phyloP scores from a whole-genome alignment of 1,140 invertebrate genomes.

The Philaenus spumarius region DNA sequence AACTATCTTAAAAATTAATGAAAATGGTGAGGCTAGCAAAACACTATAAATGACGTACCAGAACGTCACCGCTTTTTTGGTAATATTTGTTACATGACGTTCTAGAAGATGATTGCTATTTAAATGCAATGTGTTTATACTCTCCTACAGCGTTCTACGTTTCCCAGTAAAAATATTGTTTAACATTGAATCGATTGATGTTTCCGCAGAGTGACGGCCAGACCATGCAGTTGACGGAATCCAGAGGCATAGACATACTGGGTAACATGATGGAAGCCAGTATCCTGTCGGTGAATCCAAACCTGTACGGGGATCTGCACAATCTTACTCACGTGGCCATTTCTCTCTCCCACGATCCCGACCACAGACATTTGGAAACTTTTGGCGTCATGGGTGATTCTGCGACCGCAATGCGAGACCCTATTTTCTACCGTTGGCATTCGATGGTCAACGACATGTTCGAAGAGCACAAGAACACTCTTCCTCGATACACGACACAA shows the following conservation, averaged over 20 bases:
- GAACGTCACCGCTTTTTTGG: no score
- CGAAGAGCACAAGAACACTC: constrained; percentile 62
- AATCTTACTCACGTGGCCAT: constrained; percentile 63
- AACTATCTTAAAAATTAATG: no score
- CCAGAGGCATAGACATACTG: constrained; percentile 66
- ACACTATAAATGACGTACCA: no score
- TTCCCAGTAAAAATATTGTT: no score
- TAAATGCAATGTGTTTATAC: no score
- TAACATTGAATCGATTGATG: no score
- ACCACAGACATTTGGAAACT: constrained; percentile 58
- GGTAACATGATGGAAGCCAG: constrained; percentile 74
- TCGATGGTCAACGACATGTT: constrained; percentile 73
- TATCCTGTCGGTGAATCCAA: constrained; percentile 57
- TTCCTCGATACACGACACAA: constrained; percentile 52
- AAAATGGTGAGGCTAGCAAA: no score
- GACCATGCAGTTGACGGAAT: constrained; percentile 50
- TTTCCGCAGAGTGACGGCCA: constrained; percentile 24
- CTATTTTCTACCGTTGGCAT: constrained; percentile 80
- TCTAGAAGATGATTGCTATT: no score
- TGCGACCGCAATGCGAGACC: constrained; percentile 72
- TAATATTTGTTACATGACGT: no score
- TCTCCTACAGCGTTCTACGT: no score
- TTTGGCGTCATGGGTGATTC: constrained; percentile 66
- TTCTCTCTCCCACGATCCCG: constrained; percentile 63
- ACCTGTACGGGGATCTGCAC: constrained; percentile 66